Conservation (phyloP, 1,140 invertebrate species). For the Leptinotarsa texana region DNA sequence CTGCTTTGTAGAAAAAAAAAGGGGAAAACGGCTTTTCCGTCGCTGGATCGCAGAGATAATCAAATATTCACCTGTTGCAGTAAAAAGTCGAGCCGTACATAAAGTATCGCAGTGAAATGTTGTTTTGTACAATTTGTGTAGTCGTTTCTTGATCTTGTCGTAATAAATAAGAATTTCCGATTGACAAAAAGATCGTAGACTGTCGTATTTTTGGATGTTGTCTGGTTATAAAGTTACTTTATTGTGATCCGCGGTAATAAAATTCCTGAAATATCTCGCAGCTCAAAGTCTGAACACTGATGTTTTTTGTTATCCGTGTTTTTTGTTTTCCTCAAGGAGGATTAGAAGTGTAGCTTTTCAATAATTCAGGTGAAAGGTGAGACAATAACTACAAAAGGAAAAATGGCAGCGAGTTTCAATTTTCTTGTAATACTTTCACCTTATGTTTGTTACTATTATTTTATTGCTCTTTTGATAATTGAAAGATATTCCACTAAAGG, state of each 20-base stretch:
- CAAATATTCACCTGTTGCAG: slow-evolving; percentile 22
- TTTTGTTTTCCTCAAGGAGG: neutral
- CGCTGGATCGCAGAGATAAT: slow-evolving; percentile 1
- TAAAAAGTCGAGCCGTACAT: neutral
- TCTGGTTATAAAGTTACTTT: slow-evolving; percentile 6
- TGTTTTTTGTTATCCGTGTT: neutral
- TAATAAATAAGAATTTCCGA: slow-evolving; percentile 2
- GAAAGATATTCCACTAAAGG: no score
- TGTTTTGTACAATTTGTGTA: slow-evolving; percentile 10
- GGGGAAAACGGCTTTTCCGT: slow-evolving; percentile 7
- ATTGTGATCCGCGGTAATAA: neutral
- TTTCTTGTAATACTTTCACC: no score
- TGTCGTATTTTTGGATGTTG: neutral
- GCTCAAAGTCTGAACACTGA: neutral
- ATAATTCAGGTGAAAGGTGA: neutral
- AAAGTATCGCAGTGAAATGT: slow-evolving; percentile 4
- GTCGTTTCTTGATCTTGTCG: neutral
- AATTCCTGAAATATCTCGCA: neutral
- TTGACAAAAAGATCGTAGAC: neutral
- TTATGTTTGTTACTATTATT: no score
- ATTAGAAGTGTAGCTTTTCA: neutral
- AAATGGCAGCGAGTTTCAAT: no score
- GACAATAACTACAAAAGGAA: no score
- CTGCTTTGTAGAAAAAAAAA: neutral
- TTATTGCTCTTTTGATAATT: no score